These are phyloP conservation scores for Anolis sagrei DNA, from an alignment of 2,113 vertebrate genomes.

Conservation along the genomic window DNA sequence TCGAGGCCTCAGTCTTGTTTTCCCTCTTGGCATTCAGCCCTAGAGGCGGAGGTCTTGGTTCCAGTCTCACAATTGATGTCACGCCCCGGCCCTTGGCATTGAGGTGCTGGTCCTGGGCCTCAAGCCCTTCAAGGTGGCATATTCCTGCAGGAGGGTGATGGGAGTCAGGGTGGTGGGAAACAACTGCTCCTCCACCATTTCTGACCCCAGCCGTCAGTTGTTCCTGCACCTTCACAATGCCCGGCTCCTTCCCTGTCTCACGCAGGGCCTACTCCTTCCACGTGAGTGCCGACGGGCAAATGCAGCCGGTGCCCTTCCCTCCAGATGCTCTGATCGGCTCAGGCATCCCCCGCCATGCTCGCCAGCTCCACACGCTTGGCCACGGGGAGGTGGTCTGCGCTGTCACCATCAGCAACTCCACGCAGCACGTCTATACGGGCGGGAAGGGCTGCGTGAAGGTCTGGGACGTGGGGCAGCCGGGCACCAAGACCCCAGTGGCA, in stretches of 20 bases:
- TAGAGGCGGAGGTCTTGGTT: too few species aligned
- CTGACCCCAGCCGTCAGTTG: too few species aligned
- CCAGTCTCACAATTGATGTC: too few species aligned
- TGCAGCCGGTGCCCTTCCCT: constrained; percentile 91
- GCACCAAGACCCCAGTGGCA: constrained; percentile 88
- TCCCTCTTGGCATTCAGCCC: too few species aligned
- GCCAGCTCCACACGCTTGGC: constrained; percentile 87
- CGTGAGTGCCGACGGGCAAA: constrained; percentile 89
- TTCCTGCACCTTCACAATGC: fast-evolving
- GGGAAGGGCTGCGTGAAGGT: constrained; percentile 92
- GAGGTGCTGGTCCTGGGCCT: too few species aligned
- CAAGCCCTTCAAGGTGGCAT: too few species aligned
- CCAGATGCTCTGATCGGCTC: constrained; percentile 84
- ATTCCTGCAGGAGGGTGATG: too few species aligned
- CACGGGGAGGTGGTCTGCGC: constrained; percentile 93
- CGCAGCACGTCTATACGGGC: constrained; percentile 88
- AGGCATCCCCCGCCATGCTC: constrained; percentile 84
- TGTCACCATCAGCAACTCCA: constrained; percentile 91
- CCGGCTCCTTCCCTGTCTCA: not conserved
- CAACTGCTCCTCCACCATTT: too few species aligned
- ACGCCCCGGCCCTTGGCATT: too few species aligned
- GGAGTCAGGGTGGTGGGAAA: too few species aligned
- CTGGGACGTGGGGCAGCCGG: constrained; percentile 91
- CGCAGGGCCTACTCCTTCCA: constrained; percentile 87
- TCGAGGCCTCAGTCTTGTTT: too few species aligned